Evolutionary conservation across 2,888 invertebrate genomes (phyloP).

Genomic region (Gisinianus flammeolus): DNA sequence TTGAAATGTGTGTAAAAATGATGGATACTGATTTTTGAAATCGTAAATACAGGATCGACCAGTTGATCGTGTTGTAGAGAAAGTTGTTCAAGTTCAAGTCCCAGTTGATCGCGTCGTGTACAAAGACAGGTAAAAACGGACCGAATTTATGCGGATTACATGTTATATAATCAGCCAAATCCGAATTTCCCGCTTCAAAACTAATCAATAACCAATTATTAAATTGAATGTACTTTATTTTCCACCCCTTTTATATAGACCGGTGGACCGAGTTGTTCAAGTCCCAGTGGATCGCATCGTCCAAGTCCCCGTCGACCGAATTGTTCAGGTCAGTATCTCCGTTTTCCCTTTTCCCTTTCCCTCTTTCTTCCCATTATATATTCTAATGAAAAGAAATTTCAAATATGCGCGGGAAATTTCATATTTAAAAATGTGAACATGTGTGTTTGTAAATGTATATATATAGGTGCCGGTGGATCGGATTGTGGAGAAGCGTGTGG

Average conservation of each 20-base stretch:
- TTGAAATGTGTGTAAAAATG: too few species aligned
- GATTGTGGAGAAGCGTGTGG: not conserved
- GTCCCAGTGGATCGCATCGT: slow-evolving; percentile 1
- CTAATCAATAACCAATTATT: not conserved
- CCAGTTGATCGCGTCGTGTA: not conserved
- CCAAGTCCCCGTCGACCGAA: not conserved
- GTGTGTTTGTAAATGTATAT: too few species aligned
- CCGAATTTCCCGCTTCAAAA: not conserved
- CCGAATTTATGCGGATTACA: too few species aligned
- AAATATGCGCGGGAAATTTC: too few species aligned
- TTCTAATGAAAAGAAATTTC: too few species aligned
- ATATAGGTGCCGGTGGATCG: too few species aligned
- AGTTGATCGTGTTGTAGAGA: not conserved
- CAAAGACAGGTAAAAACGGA: not conserved
- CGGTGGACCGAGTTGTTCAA: not conserved
- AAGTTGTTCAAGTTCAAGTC: slow-evolving; percentile 1
- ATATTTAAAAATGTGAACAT: too few species aligned
- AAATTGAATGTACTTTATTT: not conserved
- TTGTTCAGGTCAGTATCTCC: too few species aligned
- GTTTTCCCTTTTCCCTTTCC: too few species aligned
- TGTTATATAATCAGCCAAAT: too few species aligned
- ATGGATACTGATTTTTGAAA: not conserved
- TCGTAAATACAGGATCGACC: slow-evolving; percentile 6
- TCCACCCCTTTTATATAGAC: not conserved
- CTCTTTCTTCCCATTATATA: too few species aligned